Evolutionary conservation across 2,113 vertebrate species (phyloP).

Genomic region (Xiphophorus maculatus): DNA sequence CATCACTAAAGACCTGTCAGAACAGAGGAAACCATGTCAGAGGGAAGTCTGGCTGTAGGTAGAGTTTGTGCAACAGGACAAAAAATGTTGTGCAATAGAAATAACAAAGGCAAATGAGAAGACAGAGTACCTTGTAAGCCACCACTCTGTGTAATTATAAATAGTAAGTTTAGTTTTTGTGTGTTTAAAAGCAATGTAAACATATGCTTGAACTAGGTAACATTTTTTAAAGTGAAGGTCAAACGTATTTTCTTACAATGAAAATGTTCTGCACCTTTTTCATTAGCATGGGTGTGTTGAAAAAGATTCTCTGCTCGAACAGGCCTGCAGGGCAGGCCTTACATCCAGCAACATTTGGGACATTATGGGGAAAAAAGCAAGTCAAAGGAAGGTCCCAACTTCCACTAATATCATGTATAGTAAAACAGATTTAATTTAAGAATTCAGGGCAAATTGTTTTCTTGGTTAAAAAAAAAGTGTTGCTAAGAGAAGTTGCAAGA

Average conservation of each 20-base stretch:
- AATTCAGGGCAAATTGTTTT: background rate
- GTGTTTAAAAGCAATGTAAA: background rate
- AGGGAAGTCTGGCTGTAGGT: background rate
- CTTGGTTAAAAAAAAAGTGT: too few species aligned
- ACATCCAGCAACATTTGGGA: background rate
- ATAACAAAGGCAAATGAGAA: background rate
- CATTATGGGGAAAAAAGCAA: background rate
- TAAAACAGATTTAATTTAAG: background rate
- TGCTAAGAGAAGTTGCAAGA: too few species aligned
- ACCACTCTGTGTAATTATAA: background rate
- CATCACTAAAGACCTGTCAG: background rate
- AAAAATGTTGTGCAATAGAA: background rate
- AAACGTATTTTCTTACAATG: background rate
- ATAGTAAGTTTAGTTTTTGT: background rate
- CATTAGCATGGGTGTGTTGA: background rate
- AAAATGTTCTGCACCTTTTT: background rate
- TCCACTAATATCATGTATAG: background rate
- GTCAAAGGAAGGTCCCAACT: background rate
- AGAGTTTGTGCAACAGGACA: background rate
- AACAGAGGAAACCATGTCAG: background rate
- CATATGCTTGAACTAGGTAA: background rate
- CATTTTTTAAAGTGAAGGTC: background rate
- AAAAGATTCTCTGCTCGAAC: background rate
- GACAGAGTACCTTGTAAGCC: too few species aligned
- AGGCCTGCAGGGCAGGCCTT: too few species aligned